These are phyloP conservation scores for Leptura quadrifasciata DNA, from an alignment of 2,888 invertebrate genomes.

Conservation along the genomic window DNA sequence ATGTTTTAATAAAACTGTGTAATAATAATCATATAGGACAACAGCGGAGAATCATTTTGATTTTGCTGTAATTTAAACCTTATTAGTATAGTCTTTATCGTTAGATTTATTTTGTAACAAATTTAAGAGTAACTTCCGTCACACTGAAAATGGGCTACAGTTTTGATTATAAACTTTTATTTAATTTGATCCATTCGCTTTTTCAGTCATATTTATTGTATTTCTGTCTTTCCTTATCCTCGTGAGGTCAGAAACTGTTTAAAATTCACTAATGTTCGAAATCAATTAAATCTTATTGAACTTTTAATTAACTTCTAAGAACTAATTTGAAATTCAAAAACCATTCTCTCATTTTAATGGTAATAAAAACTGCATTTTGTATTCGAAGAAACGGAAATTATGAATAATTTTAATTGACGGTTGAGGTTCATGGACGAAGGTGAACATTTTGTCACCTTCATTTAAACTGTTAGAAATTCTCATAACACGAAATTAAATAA, in stretches of 20 bases:
- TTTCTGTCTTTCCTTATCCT: background rate
- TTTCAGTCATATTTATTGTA: background rate
- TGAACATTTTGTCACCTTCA: background rate
- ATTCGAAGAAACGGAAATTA: background rate
- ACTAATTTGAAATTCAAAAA: background rate
- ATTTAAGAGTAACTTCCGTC: no score
- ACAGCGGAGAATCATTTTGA: no score
- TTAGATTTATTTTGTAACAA: no score
- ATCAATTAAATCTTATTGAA: conserved; percentile 7
- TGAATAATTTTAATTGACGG: background rate
- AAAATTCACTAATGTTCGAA: background rate
- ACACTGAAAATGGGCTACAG: no score
- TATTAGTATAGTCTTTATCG: no score
- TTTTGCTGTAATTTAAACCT: no score
- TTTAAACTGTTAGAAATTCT: background rate
- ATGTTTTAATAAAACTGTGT: no score
- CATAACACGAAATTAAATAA: background rate
- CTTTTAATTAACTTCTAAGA: conserved; percentile 7
- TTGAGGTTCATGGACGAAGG: background rate
- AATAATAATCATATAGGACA: no score
- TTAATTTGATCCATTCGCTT: no score
- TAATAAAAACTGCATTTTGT: background rate
- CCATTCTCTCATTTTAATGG: background rate
- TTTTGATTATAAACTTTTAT: no score
- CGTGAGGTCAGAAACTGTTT: background rate